Evolutionary conservation across 2,888 invertebrate genomes (phyloP).

Genomic region (Parochlus steinenii): DNA sequence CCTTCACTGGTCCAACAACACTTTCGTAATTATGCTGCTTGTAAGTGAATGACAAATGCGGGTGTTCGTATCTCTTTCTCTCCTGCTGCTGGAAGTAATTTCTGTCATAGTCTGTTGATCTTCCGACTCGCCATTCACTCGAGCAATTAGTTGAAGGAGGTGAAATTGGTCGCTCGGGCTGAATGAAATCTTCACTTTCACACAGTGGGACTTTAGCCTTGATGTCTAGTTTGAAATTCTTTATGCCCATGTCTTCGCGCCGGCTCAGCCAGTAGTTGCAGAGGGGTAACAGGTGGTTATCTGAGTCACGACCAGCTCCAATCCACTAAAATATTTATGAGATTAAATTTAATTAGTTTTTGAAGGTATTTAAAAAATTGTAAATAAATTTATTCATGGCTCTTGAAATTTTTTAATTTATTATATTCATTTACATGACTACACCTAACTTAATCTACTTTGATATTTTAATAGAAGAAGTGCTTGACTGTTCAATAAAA

Average conservation of each 20-base stretch:
- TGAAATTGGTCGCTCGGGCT: constrained; percentile 28
- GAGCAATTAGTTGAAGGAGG: constrained; percentile 46
- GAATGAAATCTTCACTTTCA: constrained; percentile 12
- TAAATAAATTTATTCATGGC: too few relatives aligned
- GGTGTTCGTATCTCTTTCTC: constrained; percentile 65
- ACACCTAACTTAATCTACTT: too few relatives aligned
- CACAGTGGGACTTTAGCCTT: constrained; percentile 3
- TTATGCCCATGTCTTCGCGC: constrained; percentile 29
- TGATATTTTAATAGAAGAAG: too few relatives aligned
- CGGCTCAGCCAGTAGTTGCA: constrained; percentile 68
- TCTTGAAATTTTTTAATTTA: too few relatives aligned
- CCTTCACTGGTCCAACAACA: constrained; percentile 68
- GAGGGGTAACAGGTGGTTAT: constrained; percentile 53
- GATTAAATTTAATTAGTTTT: too few relatives aligned
- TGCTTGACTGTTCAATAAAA: too few relatives aligned
- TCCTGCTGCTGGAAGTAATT: constrained; percentile 65
- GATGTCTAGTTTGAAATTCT: constrained; percentile 13
- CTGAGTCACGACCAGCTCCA: constrained; percentile 81
- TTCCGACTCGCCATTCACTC: constrained; percentile 67
- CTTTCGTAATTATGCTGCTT: constrained; percentile 72
- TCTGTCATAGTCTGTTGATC: constrained; percentile 62
- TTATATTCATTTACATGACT: too few relatives aligned
- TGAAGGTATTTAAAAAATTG: too few relatives aligned
- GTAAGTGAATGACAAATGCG: constrained; percentile 84
- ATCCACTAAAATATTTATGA: constrained; percentile 97